Percentiles rank a stretch among this genome's conserved stretches.
Evolutionary conservation across 2,888 invertebrate genomes (phyloP).

Genomic region (Ochropleura leucogaster): DNA sequence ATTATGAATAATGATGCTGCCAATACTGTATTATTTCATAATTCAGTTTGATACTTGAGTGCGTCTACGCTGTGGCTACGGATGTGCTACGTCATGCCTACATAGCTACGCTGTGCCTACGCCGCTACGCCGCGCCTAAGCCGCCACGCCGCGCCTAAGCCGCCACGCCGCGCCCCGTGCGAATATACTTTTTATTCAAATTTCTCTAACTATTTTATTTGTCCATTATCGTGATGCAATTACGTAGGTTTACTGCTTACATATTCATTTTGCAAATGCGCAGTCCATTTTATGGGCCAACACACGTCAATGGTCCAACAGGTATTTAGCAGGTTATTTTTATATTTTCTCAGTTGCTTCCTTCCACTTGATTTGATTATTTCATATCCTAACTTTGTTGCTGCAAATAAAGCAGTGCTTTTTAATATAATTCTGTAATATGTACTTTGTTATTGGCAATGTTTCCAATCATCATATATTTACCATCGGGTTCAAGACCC

Average conservation of each 20-base stretch:
- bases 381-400: slow-evolving; percentile 8
- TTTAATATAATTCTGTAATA: background rate
- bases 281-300: slow-evolving; percentile 32
- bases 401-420: slow-evolving; percentile 14
- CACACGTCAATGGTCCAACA: slow-evolving; percentile 31
- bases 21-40: background rate
- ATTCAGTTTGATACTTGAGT: background rate
- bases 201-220: slow-evolving; percentile 24
- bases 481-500: slow-evolving; percentile 30
- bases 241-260: slow-evolving; percentile 3
- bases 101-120: background rate
- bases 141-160: background rate
- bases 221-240: background rate
- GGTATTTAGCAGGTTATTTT: slow-evolving; percentile 29
- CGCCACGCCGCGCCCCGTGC: background rate
- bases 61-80: background rate
- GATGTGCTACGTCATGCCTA: too few relatives aligned
- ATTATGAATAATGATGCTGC: background rate
- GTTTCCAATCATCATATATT: slow-evolving; percentile 9
- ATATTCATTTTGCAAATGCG: slow-evolving; percentile 30
- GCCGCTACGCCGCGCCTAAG: background rate
- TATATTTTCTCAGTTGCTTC: slow-evolving; percentile 4
- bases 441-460: slow-evolving; percentile 6
- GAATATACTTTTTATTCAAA: background rate
- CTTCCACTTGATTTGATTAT: background rate